Conservation (phyloP, 2,113 vertebrate genomes). For the Hylia prasina region DNA sequence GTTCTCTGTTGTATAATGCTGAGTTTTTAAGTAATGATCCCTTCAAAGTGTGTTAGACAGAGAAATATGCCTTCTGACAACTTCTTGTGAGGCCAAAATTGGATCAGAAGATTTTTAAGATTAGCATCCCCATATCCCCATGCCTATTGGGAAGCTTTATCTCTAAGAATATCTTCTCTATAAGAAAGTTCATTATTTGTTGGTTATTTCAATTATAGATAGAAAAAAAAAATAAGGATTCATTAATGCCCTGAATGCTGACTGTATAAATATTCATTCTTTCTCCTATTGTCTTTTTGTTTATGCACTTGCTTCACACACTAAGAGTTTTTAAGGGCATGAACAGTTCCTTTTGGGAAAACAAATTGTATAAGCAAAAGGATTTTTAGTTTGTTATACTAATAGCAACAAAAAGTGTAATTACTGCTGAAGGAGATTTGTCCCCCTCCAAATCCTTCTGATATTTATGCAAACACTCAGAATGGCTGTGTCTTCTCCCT, state of each 20-base stretch:
- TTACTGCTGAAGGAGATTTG: neutral
- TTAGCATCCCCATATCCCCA: neutral
- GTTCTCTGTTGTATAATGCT: neutral
- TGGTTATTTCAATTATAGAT: neutral
- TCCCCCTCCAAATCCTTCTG: neutral
- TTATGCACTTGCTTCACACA: neutral
- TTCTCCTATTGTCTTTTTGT: neutral
- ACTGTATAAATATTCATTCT: neutral
- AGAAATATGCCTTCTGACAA: neutral
- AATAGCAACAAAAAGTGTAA: neutral
- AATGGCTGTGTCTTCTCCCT: neutral
- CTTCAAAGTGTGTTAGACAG: neutral
- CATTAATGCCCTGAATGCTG: neutral
- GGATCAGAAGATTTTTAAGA: neutral
- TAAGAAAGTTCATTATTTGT: neutral
- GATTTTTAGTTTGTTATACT: conserved; percentile 3
- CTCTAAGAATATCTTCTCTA: neutral
- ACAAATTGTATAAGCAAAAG: neutral
- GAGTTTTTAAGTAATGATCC: neutral
- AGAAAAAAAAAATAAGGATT: neutral
- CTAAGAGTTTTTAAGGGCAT: neutral
- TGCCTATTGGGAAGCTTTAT: neutral
- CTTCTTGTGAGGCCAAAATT: neutral
- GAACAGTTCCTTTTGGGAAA: neutral
- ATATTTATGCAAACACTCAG: neutral